A percentile compares a stretch with the other conserved stretches of the same genome.
These are phyloP conservation scores for Eurytoma adleriae DNA, from an alignment of 2,888 invertebrate genomes.

Conservation along the genomic window DNA sequence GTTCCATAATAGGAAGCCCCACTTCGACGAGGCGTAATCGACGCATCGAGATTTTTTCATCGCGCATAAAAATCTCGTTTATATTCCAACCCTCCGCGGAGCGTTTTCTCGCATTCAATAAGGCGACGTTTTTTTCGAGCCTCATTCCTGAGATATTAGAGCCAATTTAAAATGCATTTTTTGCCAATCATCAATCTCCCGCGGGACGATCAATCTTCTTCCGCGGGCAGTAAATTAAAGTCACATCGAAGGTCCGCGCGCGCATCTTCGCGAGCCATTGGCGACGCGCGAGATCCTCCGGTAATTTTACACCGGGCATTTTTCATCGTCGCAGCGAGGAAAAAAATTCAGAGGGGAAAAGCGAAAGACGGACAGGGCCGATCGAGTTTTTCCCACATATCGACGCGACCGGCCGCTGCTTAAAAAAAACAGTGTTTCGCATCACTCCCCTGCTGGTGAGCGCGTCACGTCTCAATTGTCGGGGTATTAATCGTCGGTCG, in stretches of 20 bases:
- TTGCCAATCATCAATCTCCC: constrained; percentile 38
- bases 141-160: constrained; percentile 1
- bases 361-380: neutral
- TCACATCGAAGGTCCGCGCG: constrained; percentile 5
- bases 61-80: too few relatives aligned
- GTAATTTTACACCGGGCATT: constrained; percentile 4
- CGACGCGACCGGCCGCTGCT: neutral
- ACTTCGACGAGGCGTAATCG: neutral
- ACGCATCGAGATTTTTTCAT: neutral
- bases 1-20: too few relatives aligned
- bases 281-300: neutral
- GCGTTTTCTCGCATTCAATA: neutral
- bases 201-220: constrained; percentile 35
- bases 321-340: constrained; percentile 12
- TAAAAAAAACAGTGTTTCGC: neutral
- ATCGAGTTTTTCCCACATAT: constrained; percentile 30
- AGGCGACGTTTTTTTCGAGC: neutral
- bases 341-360: neutral
- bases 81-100: neutral
- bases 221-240: constrained; percentile 30
- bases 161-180: constrained; percentile 20
- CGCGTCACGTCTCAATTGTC: constrained; percentile 5
- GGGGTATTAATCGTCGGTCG: neutral
- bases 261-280: neutral
- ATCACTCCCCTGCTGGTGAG: constrained; percentile 4